These are phyloP conservation scores for Pterostichus madidus DNA, from an alignment of 2,888 invertebrate genomes.

Conservation along the genomic window DNA sequence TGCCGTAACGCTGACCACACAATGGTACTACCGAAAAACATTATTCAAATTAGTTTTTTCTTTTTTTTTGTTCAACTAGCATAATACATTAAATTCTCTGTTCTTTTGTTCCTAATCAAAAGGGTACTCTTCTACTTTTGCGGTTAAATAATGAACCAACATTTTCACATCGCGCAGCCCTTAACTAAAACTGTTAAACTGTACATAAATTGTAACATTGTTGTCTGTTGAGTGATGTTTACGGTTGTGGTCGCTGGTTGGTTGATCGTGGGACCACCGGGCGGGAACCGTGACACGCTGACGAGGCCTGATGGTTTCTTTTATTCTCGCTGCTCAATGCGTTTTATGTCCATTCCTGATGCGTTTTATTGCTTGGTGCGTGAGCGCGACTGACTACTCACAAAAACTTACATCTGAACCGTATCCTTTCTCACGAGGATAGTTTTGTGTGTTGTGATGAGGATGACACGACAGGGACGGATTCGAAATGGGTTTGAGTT, in stretches of 20 bases:
- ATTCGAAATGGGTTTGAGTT: neutral
- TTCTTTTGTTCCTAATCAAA: too few species aligned
- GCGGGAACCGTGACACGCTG: neutral
- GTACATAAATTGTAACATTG: slow-evolving; percentile 46
- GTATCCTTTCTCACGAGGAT: slow-evolving; percentile 53
- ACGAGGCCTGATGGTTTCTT: slow-evolving; percentile 50
- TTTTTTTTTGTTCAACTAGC: too few species aligned
- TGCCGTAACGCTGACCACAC: too few species aligned
- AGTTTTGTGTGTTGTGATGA: neutral
- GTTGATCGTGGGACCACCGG: slow-evolving; percentile 25
- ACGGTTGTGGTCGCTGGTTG: slow-evolving; percentile 24
- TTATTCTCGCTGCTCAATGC: slow-evolving; percentile 47
- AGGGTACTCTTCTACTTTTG: too few species aligned
- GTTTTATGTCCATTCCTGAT: slow-evolving; percentile 56
- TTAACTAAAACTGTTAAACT: neutral
- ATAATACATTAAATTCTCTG: too few species aligned
- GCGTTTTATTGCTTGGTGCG: slow-evolving; percentile 31
- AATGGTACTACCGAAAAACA: too few species aligned
- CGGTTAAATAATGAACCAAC: neutral
- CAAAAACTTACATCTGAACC: slow-evolving; percentile 36
- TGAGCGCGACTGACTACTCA: neutral
- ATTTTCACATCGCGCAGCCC: too few species aligned
- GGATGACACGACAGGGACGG: neutral
- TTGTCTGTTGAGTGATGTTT: slow-evolving; percentile 17
- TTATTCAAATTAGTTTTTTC: too few species aligned